A percentile compares a stretch with the other conserved stretches of the same genome.
Evolutionary conservation across 2,797 vertebrate genomes (phyloP).

Genomic region (Xerus rutilus): DNA sequence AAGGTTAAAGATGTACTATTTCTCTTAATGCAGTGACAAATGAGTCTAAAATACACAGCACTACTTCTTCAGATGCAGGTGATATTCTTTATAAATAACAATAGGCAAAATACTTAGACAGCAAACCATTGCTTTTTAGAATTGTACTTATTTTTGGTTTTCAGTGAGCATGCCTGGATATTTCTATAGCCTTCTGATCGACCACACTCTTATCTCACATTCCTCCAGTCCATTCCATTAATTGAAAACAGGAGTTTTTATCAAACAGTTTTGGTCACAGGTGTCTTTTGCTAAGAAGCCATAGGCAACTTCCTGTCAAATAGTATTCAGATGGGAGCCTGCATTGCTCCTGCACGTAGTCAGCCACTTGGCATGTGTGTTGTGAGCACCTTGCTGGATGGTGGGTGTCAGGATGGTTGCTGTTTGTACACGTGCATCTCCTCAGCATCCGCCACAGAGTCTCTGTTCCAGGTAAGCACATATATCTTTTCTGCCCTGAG

Average conservation of each 20-base stretch:
- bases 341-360: no score
- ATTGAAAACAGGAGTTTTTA: conserved; percentile 20
- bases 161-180: not conserved
- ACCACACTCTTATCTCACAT: not conserved
- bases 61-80: not conserved
- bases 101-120: not conserved
- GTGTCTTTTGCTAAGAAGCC: conserved; percentile 13
- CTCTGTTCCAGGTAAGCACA: not conserved
- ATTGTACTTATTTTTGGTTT: not conserved
- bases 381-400: not conserved
- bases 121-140: not conserved
- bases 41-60: not conserved
- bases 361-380: no score
- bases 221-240: not conserved
- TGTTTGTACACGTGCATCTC: not conserved
- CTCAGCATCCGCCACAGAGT: not conserved
- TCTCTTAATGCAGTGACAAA: not conserved
- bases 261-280: conserved; percentile 17
- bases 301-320: not conserved
- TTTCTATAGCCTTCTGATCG: not conserved
- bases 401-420: not conserved
- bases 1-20: not conserved
- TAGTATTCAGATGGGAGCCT: not conserved
- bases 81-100: not conserved
- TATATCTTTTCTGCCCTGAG: not conserved